Evolutionary conservation across 1,140 invertebrate species (phyloP), one percentile per base, ranked within the genome.

Genomic region (Atta cephalotes): DNA sequence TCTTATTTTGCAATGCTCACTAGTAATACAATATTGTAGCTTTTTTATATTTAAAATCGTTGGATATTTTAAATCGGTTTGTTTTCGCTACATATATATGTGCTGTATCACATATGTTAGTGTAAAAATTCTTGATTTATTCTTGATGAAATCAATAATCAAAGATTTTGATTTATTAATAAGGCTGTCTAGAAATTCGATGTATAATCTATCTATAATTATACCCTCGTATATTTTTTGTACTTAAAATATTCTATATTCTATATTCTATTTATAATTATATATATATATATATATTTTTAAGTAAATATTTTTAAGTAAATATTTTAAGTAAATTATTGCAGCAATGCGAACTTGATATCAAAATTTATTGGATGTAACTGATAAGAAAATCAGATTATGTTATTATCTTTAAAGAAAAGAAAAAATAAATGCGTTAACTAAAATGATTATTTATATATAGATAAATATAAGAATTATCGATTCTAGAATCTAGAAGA

Each of bases 161-260:
- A 77, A 31, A 58, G 28, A 66, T 39, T 7, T 14, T 14, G 31
- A 56, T 14, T 53, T 3, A 56, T 31, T 74, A 58, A 21, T 18
- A 2, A 35, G 3, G 35, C 25, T 28, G 14, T 1, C 1, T 25
- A 6, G 18, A 51, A 2, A 63, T 63, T 68, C 10, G 0, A 49
- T 39, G 51, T 51, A 71, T 71, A 51, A 71, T 71, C 14, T 51
- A 71, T 51, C 14, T 51, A 71, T n/a, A 16, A 71, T 71, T 18
- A 71, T 3, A 12, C 6, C 2, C 2, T 2, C n/a, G 31, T 1
- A 14, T 5, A 35, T 35, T 25, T 71, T 51, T 71, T 45, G 10
- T 0, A 39, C 5, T 5, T 25, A 51, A 18, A 25, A 51, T 3
- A 28, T 71, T 71, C 6, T 51, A 7, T 25, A 9, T 51, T 25